These are phyloP conservation scores for Minunthozetes semirufus DNA, from an alignment of 2,888 invertebrate species.

Conservation along the genomic window DNA sequence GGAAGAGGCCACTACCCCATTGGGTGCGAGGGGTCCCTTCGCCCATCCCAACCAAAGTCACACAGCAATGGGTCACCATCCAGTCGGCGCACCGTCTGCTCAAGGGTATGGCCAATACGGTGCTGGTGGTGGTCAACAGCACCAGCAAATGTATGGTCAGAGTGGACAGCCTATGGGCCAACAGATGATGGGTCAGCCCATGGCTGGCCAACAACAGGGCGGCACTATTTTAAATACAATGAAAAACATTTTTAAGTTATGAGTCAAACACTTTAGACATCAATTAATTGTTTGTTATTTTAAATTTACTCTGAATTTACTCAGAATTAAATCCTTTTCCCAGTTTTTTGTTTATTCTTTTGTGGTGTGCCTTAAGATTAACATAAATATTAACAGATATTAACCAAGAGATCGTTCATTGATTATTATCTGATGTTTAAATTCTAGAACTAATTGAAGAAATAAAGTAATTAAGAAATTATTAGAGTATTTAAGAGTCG, in stretches of 20 bases:
- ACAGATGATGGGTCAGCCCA: slow-evolving; percentile 28
- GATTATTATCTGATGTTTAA: too few species aligned
- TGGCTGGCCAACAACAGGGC: slow-evolving; percentile 30
- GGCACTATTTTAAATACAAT: slow-evolving; percentile 32
- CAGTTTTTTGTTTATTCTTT: not conserved
- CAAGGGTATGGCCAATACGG: slow-evolving; percentile 17
- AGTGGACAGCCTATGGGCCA: slow-evolving; percentile 10
- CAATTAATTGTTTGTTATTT: not conserved
- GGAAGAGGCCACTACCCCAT: slow-evolving; percentile 38
- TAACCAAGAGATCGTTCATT: too few species aligned
- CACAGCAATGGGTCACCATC: slow-evolving; percentile 33
- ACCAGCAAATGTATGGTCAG: slow-evolving; percentile 28
- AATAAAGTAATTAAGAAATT: not conserved
- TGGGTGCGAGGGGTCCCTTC: slow-evolving; percentile 33
- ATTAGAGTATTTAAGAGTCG: not conserved
- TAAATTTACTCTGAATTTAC: not conserved
- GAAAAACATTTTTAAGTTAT: slow-evolving; percentile 38
- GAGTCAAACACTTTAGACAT: slow-evolving; percentile 3
- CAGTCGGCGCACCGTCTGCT: not conserved
- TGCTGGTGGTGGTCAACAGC: slow-evolving; percentile 17
- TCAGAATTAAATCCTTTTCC: too few species aligned
- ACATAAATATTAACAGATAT: not conserved
- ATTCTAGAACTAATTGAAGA: not conserved
- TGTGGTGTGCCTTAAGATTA: slow-evolving; percentile 22
- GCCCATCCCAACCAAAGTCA: slow-evolving; percentile 35